Base-by-base conservation (phyloP, 2,113 vertebrate genomes). In the Phaethornis superciliosus region DNA sequence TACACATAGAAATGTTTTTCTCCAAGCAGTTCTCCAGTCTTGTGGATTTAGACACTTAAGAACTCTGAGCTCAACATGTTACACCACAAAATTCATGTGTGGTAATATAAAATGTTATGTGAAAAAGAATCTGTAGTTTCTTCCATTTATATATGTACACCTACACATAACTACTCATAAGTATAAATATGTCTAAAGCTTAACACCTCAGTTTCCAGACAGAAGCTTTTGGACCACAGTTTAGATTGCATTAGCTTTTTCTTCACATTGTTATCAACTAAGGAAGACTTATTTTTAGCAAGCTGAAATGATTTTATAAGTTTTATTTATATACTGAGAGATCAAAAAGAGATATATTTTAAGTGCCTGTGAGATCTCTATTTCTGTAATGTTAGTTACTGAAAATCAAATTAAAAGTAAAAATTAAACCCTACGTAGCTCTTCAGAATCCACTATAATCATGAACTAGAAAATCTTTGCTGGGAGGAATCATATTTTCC, bases 71-170 rank as follows among this genome's bases (percentile, higher is more conserved):
- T 91, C 9, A 88, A 35, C 9, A 28, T 21, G 21, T 4, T 44
- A 10, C 4, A 15, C 14, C 20, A 22, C 2, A 3, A 40, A 54
- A 85, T 62, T 69, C 17, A 37, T n/a, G 7, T 12, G 32, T 60
- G 12, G 6, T 23, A 75, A 70, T 20, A 60, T 5, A 56, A 81
- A 75, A 52, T n/a, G 1, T 8, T 42, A 46, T 23, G 6, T 44
- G 14, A 7, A 59, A 95, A 89, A 46, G 1, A 76, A 80, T 32
- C 4, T 4, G 2, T 35, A 22, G 51, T 83, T 72, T 85, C 6
- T 28, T 33, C 19, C 12, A 44, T 69, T 49, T 69, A 37, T 62
- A 44, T 16, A n/a, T 5, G 33, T 18, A 17, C 0, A 0, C 2
- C 2, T 65, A 52, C 6, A 27, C 22, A 28, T 6, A 3, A 37